Conservation (phyloP, 2,888 invertebrate species). For the Phorcus lineatus region DNA sequence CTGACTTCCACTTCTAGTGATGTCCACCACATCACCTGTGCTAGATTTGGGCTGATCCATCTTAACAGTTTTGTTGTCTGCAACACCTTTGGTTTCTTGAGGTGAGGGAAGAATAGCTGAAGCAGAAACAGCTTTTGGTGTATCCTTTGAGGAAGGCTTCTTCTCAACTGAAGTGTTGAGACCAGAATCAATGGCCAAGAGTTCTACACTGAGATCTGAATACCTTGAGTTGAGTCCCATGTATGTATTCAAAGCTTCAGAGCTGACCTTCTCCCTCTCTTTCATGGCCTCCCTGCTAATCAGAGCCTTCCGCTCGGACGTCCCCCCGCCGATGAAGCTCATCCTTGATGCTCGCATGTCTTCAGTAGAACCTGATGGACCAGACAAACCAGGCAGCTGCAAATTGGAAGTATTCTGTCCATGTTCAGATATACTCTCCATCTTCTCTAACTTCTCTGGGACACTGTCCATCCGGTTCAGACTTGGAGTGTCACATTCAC, state of each 20-base stretch:
- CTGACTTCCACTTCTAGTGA: too few species aligned
- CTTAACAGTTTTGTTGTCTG: too few species aligned
- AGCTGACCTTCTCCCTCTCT: constrained; percentile 60
- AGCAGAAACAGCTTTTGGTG: too few species aligned
- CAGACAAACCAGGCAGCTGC: constrained; percentile 1
- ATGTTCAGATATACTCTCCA: background rate
- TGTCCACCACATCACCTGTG: too few species aligned
- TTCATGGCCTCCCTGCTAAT: constrained; percentile 57
- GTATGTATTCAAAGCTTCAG: constrained; percentile 56
- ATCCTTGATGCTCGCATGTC: background rate
- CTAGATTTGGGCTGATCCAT: too few species aligned
- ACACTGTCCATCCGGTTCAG: background rate
- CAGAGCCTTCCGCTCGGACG: constrained; percentile 26
- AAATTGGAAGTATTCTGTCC: background rate
- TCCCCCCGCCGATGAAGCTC: constrained; percentile 13
- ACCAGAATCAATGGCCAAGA: constrained; percentile 56
- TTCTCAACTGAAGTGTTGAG: constrained; percentile 17
- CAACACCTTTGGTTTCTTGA: too few species aligned
- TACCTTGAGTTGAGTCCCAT: constrained; percentile 59
- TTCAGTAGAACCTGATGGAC: constrained; percentile 4
- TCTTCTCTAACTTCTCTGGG: background rate
- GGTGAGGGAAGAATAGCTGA: too few species aligned
- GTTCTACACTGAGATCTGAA: constrained; percentile 51
- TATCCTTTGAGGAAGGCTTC: background rate
- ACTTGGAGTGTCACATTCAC: background rate